Conservation (phyloP, 1,140 invertebrate genomes). For the Lordiphosa mommai region DNA sequence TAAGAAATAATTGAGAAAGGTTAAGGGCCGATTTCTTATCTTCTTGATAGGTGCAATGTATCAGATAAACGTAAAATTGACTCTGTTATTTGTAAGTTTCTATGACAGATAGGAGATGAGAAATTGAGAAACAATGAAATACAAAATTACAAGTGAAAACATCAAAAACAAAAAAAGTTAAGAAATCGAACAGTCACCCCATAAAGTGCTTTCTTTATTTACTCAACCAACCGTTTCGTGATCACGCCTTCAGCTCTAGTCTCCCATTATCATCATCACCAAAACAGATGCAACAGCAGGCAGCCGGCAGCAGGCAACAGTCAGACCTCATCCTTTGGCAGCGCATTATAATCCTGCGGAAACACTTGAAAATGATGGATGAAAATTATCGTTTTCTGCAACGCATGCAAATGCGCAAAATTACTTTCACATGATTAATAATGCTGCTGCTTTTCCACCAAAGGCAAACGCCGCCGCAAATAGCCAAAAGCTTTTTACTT, state of each 20-base stretch:
- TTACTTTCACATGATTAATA: constrained; percentile 75
- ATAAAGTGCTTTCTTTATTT: too few species aligned
- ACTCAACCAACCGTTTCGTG: background rate
- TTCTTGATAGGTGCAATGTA: too few species aligned
- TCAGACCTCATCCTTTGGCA: constrained; percentile 5
- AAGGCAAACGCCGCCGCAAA: constrained; percentile 14
- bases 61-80: too few species aligned
- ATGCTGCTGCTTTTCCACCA: constrained; percentile 23
- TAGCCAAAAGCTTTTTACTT: background rate
- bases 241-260: constrained; percentile 1
- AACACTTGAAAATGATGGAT: constrained; percentile 77
- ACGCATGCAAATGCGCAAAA: constrained; percentile 75
- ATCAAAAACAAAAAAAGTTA: too few species aligned
- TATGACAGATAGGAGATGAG: too few species aligned
- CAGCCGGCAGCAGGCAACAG: background rate
- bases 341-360: constrained; percentile 59
- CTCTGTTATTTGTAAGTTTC: too few species aligned
- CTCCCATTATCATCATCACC: background rate
- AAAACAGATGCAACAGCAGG: background rate
- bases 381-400: constrained; percentile 75
- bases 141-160: too few species aligned
- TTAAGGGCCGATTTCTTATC: too few species aligned
- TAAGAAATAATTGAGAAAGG: too few species aligned
- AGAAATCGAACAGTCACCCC: too few species aligned
- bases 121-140: too few species aligned